phyloP scores from a whole-genome alignment of 2,888 invertebrate species.

The Rapana venosa region DNA sequence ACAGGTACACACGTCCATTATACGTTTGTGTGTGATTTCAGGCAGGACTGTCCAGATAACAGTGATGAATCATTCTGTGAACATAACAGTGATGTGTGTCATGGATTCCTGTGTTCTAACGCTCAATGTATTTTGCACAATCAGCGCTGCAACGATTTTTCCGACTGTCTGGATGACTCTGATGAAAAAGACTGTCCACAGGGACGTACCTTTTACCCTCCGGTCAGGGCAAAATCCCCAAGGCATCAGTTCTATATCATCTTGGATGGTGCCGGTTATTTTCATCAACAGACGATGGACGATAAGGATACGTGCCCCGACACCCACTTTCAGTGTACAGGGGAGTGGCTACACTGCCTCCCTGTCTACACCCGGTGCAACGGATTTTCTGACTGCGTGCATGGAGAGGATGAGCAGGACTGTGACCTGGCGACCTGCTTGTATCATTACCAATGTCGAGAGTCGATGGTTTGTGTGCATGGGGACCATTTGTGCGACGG shows the following conservation, averaged over 20 bases:
- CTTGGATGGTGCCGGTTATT: background rate
- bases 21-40: background rate
- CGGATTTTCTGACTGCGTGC: background rate
- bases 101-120: background rate
- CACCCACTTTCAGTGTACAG: background rate
- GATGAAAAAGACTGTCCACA: background rate
- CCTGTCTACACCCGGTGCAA: constrained; percentile 12
- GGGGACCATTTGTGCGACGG: background rate
- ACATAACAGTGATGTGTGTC: background rate
- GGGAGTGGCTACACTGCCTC: background rate
- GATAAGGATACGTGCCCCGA: background rate
- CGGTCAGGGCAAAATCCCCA: background rate
- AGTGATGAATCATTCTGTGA: constrained; percentile 15
- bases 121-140: background rate
- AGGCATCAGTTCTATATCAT: background rate
- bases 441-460: background rate
- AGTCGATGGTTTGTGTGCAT: background rate
- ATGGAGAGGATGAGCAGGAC: background rate
- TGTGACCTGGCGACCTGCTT: background rate
- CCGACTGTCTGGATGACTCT: background rate
- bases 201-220: background rate
- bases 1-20: background rate
- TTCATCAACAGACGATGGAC: background rate
- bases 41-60: constrained; percentile 6
- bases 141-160: background rate